These are phyloP conservation scores for Puntigrus tetrazona DNA, from an alignment of 2,113 vertebrate species.

Conservation along the genomic window DNA sequence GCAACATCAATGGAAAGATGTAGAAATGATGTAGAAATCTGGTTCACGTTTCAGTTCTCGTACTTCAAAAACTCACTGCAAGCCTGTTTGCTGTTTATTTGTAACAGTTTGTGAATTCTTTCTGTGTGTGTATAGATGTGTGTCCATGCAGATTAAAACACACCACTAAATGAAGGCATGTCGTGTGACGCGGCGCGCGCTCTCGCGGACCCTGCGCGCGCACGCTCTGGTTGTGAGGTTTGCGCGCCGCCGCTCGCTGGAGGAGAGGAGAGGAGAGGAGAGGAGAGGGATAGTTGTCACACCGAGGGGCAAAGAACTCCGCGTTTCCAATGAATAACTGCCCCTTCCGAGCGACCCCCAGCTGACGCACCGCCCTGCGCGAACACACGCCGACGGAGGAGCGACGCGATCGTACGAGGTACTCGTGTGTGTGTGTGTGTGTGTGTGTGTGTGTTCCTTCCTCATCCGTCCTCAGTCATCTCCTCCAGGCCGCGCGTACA, in stretches of 20 bases:
- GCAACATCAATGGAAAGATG: too few relatives aligned
- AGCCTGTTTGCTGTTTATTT: too few relatives aligned
- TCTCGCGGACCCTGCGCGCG: constrained; percentile 52
- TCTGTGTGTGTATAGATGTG: too few relatives aligned
- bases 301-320: constrained; percentile 45
- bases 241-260: constrained; percentile 45
- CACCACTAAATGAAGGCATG: too few relatives aligned
- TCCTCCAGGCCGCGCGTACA: not conserved
- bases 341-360: constrained; percentile 38
- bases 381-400: constrained; percentile 20
- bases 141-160: too few relatives aligned
- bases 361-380: constrained; percentile 52
- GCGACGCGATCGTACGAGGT: constrained; percentile 44
- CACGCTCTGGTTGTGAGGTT: constrained; percentile 51
- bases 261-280: constrained; percentile 36
- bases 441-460: not conserved
- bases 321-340: constrained; percentile 55
- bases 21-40: too few relatives aligned
- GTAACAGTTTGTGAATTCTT: too few relatives aligned
- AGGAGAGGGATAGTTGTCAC: constrained; percentile 33
- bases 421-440: constrained; percentile 24
- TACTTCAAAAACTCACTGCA: too few relatives aligned
- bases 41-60: too few relatives aligned
- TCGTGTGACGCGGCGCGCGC: not conserved
- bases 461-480: not conserved